These are phyloP conservation scores for Biston stratarius DNA, from an alignment of 2,888 invertebrate genomes.

Conservation along the genomic window DNA sequence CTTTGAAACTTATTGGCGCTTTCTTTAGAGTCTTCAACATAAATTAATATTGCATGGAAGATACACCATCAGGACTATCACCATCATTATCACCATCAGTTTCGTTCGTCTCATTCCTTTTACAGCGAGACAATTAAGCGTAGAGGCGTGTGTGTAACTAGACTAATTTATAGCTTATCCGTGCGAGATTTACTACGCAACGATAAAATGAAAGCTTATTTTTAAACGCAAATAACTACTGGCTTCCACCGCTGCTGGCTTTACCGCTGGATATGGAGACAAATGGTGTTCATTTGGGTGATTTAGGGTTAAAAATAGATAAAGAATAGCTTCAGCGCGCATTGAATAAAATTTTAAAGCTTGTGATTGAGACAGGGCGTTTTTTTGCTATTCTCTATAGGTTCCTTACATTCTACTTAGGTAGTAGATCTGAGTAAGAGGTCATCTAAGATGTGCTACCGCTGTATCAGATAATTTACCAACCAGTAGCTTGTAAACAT, in stretches of 20 bases:
- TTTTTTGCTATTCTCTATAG: neutral
- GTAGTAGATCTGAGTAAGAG: too few relatives aligned
- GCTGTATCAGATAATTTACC: too few relatives aligned
- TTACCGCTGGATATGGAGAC: conserved; percentile 40
- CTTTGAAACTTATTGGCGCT: neutral
- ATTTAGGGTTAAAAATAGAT: conserved; percentile 25
- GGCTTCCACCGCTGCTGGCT: conserved; percentile 36
- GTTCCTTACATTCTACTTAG: neutral
- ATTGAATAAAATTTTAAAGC: conserved; percentile 8
- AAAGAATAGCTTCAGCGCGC: conserved; percentile 5
- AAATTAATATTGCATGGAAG: neutral
- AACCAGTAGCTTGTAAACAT: too few relatives aligned
- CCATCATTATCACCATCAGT: too few relatives aligned
- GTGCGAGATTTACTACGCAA: conserved; percentile 64
- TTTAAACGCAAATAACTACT: conserved; percentile 54
- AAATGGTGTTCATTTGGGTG: conserved; percentile 43
- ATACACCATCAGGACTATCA: too few relatives aligned
- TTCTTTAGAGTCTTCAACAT: too few relatives aligned
- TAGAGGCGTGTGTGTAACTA: conserved; percentile 47
- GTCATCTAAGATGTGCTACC: too few relatives aligned
- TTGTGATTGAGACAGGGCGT: neutral
- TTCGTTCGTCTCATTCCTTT: too few relatives aligned
- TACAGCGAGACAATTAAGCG: too few relatives aligned
- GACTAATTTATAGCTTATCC: conserved; percentile 68
- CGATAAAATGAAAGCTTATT: conserved; percentile 58